Base-by-base conservation (phyloP, 2,113 vertebrate genomes). In the Diphyllodes magnificus region DNA sequence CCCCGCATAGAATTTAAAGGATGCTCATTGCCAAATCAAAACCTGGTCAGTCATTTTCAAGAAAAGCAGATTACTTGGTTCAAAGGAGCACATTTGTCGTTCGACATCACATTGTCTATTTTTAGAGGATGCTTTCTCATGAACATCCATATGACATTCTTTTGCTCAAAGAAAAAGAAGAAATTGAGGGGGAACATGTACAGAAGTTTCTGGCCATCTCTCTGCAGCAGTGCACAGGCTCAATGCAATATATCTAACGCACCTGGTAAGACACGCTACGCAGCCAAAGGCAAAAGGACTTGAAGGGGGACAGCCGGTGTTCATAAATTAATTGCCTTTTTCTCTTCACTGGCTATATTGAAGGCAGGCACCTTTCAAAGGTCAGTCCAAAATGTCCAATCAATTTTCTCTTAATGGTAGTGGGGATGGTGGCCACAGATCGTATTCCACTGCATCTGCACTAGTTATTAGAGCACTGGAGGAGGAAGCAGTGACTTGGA, bases 201-300 rank as follows among this genome's bases (percentile, higher is more conserved):
- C n/a, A 51, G 64, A 80, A 65, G 28, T 57, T 81, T 92, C 47
- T 42, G 27, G 28, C 28, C 17, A n/a, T 22, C 22, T 33, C 51
- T 86, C 42, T 44, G 37, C 27, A 63, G 68, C 60, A 77, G 45
- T 6, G 50, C 64, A 77, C 22, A 39, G 31, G 45, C 42, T 83
- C 66, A 88, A 30, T 42, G 28, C 25, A 80, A 69, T 21, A 5
- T 5, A 69, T n/a, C 45, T 37, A 60, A 63, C 22, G 30, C 45
- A 56, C 47, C 1, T 49, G 40, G 49, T 64, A n/a, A 93, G 53
- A 82, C 3, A 68, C 0, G 0, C 51, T 30, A 35, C 0, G 0
- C 15, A 72, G 73, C 56, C 7, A 1, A 87, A 72, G 70, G 89
- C 7, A 11, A 76, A 72, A 68, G 30, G 47, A 35, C 27, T 69